Conservation (phyloP, 1,140 invertebrate species). For the Globodera rostochiensis region DNA sequence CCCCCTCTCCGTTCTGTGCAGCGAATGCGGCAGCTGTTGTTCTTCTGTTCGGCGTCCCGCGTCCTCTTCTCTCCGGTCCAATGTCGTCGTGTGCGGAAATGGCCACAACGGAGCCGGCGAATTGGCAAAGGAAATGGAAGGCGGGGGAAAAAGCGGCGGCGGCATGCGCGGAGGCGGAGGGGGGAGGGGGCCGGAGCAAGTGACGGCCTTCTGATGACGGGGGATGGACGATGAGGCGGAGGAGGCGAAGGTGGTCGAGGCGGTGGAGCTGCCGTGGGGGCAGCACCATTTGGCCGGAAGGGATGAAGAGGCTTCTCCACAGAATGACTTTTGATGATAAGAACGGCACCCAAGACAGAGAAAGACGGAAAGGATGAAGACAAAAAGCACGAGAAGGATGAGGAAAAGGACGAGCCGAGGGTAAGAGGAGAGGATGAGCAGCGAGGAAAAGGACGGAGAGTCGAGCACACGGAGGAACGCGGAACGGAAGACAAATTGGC, state of each 20-base stretch:
- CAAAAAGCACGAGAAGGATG: constrained; percentile 14
- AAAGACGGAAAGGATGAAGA: background rate
- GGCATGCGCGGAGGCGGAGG: constrained; percentile 15
- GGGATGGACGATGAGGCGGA: background rate
- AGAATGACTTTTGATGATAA: constrained; percentile 1
- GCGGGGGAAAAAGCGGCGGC: constrained; percentile 24
- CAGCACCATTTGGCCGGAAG: background rate
- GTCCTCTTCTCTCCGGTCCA: constrained; percentile 14
- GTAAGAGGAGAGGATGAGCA: constrained; percentile 1
- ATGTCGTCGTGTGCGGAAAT: background rate
- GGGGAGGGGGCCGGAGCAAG: background rate
- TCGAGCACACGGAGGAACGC: constrained; percentile 34
- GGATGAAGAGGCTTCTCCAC: constrained; percentile 4
- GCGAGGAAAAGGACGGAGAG: constrained; percentile 1
- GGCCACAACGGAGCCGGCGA: background rate
- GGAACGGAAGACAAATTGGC: constrained; percentile 40
- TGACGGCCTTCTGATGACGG: background rate
- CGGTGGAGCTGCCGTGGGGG: background rate
- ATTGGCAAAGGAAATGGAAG: constrained; percentile 7
- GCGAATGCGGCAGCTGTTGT: constrained; percentile 11
- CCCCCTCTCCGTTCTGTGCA: constrained; percentile 34
- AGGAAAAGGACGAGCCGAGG: background rate
- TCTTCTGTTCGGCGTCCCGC: constrained; percentile 28
- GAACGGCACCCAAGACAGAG: background rate
- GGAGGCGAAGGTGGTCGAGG: constrained; percentile 18